A percentile compares a stretch with the other conserved stretches of the same genome.
These are phyloP conservation scores for Galerucella calmariensis DNA, from an alignment of 2,888 invertebrate genomes.

Conservation along the genomic window DNA sequence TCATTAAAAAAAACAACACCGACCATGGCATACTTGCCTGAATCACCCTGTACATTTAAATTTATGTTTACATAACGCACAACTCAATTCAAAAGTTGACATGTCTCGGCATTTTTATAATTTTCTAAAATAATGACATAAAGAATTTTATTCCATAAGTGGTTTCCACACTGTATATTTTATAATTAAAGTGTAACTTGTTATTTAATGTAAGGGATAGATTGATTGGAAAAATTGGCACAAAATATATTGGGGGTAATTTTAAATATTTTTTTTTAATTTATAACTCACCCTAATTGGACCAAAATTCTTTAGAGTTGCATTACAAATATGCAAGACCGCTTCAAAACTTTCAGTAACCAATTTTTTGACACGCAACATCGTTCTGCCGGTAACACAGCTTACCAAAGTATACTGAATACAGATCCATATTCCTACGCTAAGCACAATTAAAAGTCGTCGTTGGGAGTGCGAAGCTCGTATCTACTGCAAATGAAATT, in stretches of 20 bases:
- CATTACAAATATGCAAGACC: not conserved
- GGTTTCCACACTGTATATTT: too few relatives aligned
- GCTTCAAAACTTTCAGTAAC: not conserved
- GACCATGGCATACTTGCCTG: too few relatives aligned
- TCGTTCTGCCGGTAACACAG: not conserved
- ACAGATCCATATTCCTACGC: not conserved
- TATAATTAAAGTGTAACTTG: too few relatives aligned
- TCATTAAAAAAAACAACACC: too few relatives aligned
- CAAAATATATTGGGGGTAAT: not conserved
- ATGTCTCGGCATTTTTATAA: too few relatives aligned
- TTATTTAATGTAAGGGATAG: too few relatives aligned
- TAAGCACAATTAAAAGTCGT: not conserved
- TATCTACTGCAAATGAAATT: not conserved
- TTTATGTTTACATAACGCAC: too few relatives aligned
- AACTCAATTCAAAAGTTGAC: too few relatives aligned
- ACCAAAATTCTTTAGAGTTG: not conserved
- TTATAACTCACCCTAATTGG: not conserved
- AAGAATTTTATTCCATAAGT: too few relatives aligned
- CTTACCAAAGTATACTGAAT: not conserved
- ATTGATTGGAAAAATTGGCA: too few relatives aligned
- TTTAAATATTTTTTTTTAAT: not conserved
- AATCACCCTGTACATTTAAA: too few relatives aligned
- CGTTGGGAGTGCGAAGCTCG: not conserved
- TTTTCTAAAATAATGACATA: too few relatives aligned
- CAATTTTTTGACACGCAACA: constrained; percentile 1